Evolutionary conservation across 2,113 vertebrate species (phyloP).

Genomic region (Cyprinus carpio): DNA sequence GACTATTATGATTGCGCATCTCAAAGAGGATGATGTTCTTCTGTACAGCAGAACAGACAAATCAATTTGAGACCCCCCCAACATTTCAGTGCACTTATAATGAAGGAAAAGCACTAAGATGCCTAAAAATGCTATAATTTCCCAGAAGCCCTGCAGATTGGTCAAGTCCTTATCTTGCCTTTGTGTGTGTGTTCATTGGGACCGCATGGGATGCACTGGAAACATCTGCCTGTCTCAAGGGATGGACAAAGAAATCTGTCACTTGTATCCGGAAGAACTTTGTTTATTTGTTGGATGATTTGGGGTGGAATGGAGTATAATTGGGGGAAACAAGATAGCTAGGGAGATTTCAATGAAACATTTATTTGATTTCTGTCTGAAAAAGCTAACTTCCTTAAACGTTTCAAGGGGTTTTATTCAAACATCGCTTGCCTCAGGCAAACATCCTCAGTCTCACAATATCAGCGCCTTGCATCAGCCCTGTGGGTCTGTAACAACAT

Average conservation of each 20-base stretch:
- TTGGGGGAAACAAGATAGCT: background rate
- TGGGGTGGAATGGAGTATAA: background rate
- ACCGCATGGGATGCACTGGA: constrained; percentile 1
- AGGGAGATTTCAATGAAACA: background rate
- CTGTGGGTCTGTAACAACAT: constrained; percentile 30
- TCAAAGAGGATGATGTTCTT: constrained; percentile 9
- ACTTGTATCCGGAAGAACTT: background rate
- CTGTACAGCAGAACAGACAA: background rate
- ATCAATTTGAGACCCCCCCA: background rate
- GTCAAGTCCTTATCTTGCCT: background rate
- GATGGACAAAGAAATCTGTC: background rate
- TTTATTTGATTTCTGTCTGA: background rate
- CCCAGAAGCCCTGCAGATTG: background rate
- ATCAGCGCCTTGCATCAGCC: background rate
- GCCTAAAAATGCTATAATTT: background rate
- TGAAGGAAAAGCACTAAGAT: background rate
- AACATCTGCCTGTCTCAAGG: constrained; percentile 16
- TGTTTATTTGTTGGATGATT: background rate
- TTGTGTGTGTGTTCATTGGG: background rate
- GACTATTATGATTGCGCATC: constrained; percentile 17
- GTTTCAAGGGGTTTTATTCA: background rate
- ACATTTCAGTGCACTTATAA: constrained; percentile 1
- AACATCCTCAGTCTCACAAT: background rate
- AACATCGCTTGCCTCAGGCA: background rate
- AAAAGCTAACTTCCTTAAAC: background rate